phyloP scores from a whole-genome alignment of 37 sponge, comb jelly and placozoan genomes.

The Hexactinellida sp. region DNA sequence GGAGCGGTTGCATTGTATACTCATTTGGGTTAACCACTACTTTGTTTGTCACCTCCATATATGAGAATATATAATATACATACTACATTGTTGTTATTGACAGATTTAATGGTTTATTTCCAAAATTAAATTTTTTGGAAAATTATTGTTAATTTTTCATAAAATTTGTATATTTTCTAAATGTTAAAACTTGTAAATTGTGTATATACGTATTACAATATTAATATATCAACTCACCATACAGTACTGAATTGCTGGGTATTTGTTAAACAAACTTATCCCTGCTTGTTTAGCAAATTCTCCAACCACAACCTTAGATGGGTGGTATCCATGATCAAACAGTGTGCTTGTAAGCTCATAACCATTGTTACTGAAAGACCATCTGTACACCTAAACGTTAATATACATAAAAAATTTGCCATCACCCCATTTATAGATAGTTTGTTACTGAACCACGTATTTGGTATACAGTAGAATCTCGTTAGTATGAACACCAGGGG shows the following conservation, averaged over 20 bases:
- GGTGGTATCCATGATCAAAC: neutral
- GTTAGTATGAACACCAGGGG: too few relatives aligned
- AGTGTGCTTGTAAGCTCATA: neutral
- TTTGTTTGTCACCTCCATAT: neutral
- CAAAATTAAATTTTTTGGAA: too few relatives aligned
- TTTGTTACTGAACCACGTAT: too few relatives aligned
- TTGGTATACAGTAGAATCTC: too few relatives aligned
- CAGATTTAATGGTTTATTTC: too few relatives aligned
- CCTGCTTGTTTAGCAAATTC: neutral
- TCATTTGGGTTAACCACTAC: neutral
- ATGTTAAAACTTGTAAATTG: neutral
- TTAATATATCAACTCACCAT: conserved; percentile 3
- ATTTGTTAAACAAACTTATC: neutral
- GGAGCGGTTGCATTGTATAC: neutral
- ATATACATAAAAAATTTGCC: neutral
- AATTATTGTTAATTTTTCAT: too few relatives aligned
- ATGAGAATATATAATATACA: neutral
- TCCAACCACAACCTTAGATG: neutral
- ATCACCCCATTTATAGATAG: too few relatives aligned
- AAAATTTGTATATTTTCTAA: neutral
- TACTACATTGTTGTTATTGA: too few relatives aligned
- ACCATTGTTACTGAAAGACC: neutral
- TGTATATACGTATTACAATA: neutral
- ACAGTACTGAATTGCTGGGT: neutral
- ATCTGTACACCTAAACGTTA: neutral